These are phyloP conservation scores for Hypocryptadius cinnamomeus DNA, from an alignment of 2,113 vertebrate species.

Conservation along the genomic window DNA sequence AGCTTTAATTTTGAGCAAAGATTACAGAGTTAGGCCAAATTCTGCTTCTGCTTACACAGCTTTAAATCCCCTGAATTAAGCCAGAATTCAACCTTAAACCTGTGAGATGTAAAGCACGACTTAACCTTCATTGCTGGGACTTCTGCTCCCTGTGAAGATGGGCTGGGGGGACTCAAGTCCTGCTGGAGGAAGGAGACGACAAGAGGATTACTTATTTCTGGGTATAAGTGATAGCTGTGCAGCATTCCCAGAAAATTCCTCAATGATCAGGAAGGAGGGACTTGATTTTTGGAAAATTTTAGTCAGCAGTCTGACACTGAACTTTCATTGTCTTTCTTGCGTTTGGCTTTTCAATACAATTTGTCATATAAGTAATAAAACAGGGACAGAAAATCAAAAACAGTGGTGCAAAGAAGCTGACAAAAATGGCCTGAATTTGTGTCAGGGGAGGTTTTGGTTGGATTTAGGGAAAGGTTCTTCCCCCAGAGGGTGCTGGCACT, in stretches of 20 bases:
- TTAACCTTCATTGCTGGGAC: neutral
- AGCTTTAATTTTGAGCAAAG: conserved; percentile 19
- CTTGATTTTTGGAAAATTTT: neutral
- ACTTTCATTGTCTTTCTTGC: neutral
- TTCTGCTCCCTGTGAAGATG: neutral
- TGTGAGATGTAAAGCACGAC: accelerated
- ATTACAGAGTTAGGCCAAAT: neutral
- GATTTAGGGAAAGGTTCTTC: neutral
- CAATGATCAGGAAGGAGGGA: accelerated
- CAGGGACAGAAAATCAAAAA: neutral
- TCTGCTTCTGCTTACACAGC: neutral
- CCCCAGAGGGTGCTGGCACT: neutral
- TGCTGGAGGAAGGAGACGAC: neutral
- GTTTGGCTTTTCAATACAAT: neutral
- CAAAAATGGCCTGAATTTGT: neutral
- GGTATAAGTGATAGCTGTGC: neutral
- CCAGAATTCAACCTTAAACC: neutral
- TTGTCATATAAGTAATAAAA: neutral
- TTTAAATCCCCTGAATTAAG: neutral
- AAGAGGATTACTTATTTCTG: neutral
- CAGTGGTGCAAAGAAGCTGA: neutral
- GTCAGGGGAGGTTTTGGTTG: accelerated
- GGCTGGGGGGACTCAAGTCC: neutral
- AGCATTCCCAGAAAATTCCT: neutral
- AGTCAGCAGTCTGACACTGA: neutral